Evolutionary conservation across 2,797 vertebrate species (phyloP).

Genomic region (Gymnodraco acuticeps): DNA sequence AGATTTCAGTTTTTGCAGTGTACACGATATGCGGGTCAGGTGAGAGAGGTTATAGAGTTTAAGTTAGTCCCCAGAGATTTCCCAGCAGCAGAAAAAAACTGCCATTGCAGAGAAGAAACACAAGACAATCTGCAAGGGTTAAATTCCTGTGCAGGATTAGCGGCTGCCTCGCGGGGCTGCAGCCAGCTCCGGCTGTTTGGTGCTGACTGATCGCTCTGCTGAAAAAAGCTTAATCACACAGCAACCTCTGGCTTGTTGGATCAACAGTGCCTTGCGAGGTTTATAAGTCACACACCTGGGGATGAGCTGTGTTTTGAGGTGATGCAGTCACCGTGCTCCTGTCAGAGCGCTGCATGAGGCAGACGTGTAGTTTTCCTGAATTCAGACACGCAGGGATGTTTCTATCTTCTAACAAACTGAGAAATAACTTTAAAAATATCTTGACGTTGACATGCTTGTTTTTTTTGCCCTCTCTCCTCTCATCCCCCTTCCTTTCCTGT

Average conservation of each 20-base stretch:
- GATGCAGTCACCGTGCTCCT: slow-evolving; percentile 67
- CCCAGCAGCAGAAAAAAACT: slow-evolving; percentile 12
- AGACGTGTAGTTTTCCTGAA: slow-evolving; percentile 38
- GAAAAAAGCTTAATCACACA: slow-evolving; percentile 86
- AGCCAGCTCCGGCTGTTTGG: slow-evolving; percentile 73
- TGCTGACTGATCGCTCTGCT: slow-evolving; percentile 82
- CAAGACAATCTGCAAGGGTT: slow-evolving; percentile 72
- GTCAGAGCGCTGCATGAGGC: slow-evolving; percentile 56
- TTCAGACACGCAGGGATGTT: slow-evolving; percentile 34
- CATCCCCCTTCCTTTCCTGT: not conserved
- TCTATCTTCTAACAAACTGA: slow-evolving; percentile 44
- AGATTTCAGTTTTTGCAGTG: too few relatives aligned
- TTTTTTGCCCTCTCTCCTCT: slow-evolving; percentile 28
- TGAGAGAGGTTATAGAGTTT: slow-evolving; percentile 49
- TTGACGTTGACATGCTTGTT: slow-evolving; percentile 34
- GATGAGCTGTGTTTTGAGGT: slow-evolving; percentile 72
- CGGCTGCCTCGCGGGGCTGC: slow-evolving; percentile 74
- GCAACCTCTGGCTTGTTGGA: slow-evolving; percentile 83
- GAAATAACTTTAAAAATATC: slow-evolving; percentile 48
- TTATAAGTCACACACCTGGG: slow-evolving; percentile 76
- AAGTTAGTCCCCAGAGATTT: slow-evolving; percentile 41
- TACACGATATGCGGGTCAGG: slow-evolving; percentile 26
- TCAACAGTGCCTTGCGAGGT: slow-evolving; percentile 79
- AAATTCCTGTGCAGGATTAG: slow-evolving; percentile 83
- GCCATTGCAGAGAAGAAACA: slow-evolving; percentile 29